These are phyloP conservation scores for Lydus trimaculatus DNA, from an alignment of 2,888 invertebrate species.

Conservation along the genomic window DNA sequence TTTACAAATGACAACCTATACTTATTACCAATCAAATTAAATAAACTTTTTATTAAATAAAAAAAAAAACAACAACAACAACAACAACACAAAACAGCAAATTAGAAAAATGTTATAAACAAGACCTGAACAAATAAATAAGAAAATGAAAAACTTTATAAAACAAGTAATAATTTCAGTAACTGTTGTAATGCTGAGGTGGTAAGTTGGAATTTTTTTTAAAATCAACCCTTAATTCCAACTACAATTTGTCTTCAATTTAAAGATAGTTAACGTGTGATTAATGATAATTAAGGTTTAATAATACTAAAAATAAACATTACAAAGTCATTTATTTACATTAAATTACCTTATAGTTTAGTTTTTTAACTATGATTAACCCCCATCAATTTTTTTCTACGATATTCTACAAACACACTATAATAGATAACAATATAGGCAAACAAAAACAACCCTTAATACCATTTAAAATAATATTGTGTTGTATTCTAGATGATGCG, in stretches of 20 bases:
- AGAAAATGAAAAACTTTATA: neutral
- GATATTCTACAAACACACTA: neutral
- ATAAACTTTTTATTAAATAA: neutral
- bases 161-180: neutral
- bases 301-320: neutral
- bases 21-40: neutral
- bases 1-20: neutral
- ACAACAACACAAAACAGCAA: no score
- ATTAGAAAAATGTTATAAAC: neutral
- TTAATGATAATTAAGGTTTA: neutral
- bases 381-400: neutral
- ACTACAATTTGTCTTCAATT: no score
- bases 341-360: neutral
- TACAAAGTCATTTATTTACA: slow-evolving; percentile 9
- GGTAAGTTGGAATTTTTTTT: neutral
- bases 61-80: neutral
- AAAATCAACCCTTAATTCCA: no score
- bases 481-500: neutral
- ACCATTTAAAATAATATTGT: neutral
- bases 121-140: neutral
- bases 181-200: neutral
- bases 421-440: neutral
- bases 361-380: neutral
- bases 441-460: slow-evolving; percentile 1
- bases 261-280: neutral